Evolutionary conservation across 2,888 invertebrate species (phyloP).

Genomic region (Hydriomena furcata): DNA sequence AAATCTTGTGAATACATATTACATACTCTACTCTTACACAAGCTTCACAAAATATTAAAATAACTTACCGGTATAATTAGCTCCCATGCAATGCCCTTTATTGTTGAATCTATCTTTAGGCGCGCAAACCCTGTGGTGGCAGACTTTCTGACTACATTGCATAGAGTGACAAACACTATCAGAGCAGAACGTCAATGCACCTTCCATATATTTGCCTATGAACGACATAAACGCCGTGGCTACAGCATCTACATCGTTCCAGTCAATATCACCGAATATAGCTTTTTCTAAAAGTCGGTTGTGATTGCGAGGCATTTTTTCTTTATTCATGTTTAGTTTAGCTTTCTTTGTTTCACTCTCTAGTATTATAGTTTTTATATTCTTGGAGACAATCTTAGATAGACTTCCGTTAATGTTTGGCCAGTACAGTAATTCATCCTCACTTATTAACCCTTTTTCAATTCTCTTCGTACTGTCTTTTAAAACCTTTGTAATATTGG

Average conservation of each 20-base stretch:
- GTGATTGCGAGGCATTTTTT: slow-evolving; percentile 56
- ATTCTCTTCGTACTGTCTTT: slow-evolving; percentile 43
- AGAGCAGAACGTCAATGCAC: slow-evolving; percentile 71
- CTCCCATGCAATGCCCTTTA: slow-evolving; percentile 67
- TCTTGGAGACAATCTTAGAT: slow-evolving; percentile 40
- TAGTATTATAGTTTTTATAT: slow-evolving; percentile 63
- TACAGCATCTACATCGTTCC: slow-evolving; percentile 69
- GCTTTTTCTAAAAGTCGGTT: slow-evolving; percentile 62
- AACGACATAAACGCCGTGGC: slow-evolving; percentile 71
- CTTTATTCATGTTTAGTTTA: slow-evolving; percentile 62
- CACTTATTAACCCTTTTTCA: slow-evolving; percentile 49
- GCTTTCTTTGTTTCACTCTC: slow-evolving; percentile 64
- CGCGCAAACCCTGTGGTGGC: slow-evolving; percentile 63
- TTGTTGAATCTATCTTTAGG: slow-evolving; percentile 63
- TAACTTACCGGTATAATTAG: slow-evolving; percentile 62
- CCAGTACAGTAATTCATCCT: slow-evolving; percentile 67
- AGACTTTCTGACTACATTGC: slow-evolving; percentile 67
- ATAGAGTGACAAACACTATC: slow-evolving; percentile 68
- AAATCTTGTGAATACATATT: no score
- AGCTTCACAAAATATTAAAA: not conserved
- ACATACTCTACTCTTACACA: not conserved
- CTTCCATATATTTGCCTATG: slow-evolving; percentile 73
- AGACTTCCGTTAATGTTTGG: slow-evolving; percentile 43
- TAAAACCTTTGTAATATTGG: slow-evolving; percentile 25
- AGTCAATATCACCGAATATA: slow-evolving; percentile 70